phyloP scores from a whole-genome alignment of 2,888 invertebrate genomes.

The Microchrysa polita region DNA sequence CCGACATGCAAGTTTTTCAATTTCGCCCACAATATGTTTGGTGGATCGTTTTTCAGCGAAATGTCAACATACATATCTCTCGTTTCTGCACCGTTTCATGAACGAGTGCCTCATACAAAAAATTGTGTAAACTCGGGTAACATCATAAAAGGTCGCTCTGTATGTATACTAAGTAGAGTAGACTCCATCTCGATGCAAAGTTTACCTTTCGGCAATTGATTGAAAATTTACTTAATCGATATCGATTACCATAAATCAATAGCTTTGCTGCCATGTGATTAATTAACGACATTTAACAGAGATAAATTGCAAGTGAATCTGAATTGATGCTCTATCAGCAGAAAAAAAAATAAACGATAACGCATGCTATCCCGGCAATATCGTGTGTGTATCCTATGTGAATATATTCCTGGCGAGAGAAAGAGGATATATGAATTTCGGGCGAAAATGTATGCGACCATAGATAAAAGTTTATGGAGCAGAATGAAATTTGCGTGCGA shows the following conservation, averaged over 20 bases:
- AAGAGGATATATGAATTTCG: neutral
- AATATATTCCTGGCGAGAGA: too few species aligned
- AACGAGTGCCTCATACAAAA: too few species aligned
- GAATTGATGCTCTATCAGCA: constrained; percentile 28
- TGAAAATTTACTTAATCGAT: constrained; percentile 40
- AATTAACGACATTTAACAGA: constrained; percentile 36
- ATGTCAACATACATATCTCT: too few species aligned
- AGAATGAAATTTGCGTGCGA: neutral
- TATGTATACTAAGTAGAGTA: neutral
- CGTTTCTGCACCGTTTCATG: too few species aligned
- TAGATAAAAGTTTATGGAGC: constrained; percentile 24
- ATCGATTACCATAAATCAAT: constrained; percentile 39
- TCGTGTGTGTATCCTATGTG: neutral
- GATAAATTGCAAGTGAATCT: constrained; percentile 26
- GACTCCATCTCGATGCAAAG: neutral
- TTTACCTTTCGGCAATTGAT: constrained; percentile 26
- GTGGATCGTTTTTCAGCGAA: neutral
- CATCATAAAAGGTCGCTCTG: too few species aligned
- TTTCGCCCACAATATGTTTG: neutral
- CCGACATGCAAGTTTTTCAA: neutral
- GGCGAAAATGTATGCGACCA: constrained; percentile 1
- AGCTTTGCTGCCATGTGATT: constrained; percentile 22
- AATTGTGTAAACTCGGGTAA: too few species aligned
- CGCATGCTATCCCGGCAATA: constrained; percentile 8
- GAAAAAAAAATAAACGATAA: too few species aligned